phyloP scores from a whole-genome alignment of 1,140 invertebrate genomes.

The Pseudobourletiella spinata region DNA sequence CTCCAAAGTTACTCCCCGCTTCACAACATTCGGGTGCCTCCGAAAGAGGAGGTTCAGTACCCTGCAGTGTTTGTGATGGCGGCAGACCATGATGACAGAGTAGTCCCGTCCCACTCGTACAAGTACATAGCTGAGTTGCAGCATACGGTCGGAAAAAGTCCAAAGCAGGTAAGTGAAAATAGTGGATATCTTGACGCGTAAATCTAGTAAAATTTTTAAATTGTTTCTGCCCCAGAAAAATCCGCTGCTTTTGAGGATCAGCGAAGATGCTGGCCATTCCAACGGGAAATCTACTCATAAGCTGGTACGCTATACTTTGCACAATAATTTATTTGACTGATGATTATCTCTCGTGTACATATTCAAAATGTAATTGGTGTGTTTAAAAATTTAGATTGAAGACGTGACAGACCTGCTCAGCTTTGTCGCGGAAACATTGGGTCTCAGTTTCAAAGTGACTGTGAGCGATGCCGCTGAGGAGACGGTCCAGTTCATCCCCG shows the following conservation, averaged over 20 bases:
- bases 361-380: background rate
- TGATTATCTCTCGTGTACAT: background rate
- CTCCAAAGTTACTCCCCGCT: constrained; percentile 87
- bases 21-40: constrained; percentile 76
- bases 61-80: constrained; percentile 83
- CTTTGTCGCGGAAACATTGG: background rate
- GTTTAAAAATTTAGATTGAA: background rate
- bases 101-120: constrained; percentile 88
- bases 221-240: constrained; percentile 51
- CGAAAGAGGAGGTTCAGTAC: constrained; percentile 54
- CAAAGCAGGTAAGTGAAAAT: constrained; percentile 40
- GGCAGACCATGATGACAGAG: constrained; percentile 53
- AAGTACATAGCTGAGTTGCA: constrained; percentile 92
- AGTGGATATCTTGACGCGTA: background rate
- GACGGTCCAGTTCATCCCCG: too few species aligned
- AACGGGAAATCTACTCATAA: constrained; percentile 58
- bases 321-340: background rate
- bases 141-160: constrained; percentile 53
- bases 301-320: constrained; percentile 49
- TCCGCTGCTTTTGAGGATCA: constrained; percentile 78
- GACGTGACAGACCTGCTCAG: background rate
- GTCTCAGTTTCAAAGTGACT: background rate
- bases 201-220: background rate
- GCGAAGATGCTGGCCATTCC: constrained; percentile 93
- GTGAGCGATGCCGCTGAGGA: too few species aligned